Base-by-base conservation (phyloP, 2,797 vertebrate species). In the Coilia nasus region DNA sequence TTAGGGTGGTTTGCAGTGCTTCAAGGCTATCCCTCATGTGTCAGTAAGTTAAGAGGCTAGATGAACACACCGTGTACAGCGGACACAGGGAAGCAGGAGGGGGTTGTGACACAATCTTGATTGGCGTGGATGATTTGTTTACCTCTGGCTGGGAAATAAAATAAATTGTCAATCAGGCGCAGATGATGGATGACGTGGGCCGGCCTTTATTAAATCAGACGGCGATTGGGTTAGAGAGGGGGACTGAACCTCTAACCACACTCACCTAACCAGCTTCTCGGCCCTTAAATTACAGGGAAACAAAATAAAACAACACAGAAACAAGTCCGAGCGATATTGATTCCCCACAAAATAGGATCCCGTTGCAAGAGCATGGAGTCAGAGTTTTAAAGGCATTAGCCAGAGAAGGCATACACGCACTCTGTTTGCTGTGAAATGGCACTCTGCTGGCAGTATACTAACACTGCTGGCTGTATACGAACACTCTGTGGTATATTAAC, bases 61-160 rank as follows among this genome's bases (percentile, higher is more conserved):
- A 31, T 17, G 28, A 31, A 31, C 14, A 28, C 2, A 9, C 2
- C 21, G 2, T 31, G 64, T 71, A 17, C 64, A 17, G 64, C 28
- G 28, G 64, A 6, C 28, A 14, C 14, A 31, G 15, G 31, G 64
- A 5, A 35, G 64, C 64, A 31, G 6, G 14, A 31, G 25, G 28
- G 31, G 64, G 28, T 31, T 71, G 28, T 28, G 28, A 46, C 67
- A n/a, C n/a, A 80, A 71, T 31, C 78, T 44, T 60, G 85, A 83
- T 67, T 80, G 67, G 78, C n/a, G 56, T 59, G 35, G 56, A 71
- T 86, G 67, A 83, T 19, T 60, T 46, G 83, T 86, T 83, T 78
- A 54, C 12, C 35, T 21, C 50, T 71, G 28, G 31, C 6, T 56
- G 17, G 67, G 46, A 86, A 86, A 78, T 82, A 67, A 54, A 62